These are phyloP conservation scores for Bubalus kerabau DNA, from an alignment of 2,113 vertebrate species.

Conservation along the genomic window DNA sequence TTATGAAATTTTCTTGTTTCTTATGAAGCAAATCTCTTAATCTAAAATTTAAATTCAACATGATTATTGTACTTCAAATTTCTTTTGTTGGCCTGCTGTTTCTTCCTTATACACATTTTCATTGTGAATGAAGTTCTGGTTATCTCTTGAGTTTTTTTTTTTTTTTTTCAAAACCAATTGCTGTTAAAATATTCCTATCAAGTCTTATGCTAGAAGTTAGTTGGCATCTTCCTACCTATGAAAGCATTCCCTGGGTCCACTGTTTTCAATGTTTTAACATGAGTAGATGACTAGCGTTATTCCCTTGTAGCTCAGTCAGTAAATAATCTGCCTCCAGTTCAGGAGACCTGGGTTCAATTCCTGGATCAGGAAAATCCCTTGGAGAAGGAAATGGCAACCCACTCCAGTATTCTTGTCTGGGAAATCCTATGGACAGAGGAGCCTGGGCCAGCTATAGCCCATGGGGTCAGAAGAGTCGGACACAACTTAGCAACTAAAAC, in stretches of 20 bases:
- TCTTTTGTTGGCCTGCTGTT: not conserved
- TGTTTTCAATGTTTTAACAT: not conserved
- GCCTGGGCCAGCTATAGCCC: not conserved
- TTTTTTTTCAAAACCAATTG: not conserved
- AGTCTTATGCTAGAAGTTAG: not conserved
- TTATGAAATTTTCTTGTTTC: not conserved
- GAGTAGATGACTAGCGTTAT: not conserved
- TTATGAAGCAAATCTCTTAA: not conserved
- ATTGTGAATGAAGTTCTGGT: not conserved
- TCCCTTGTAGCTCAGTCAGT: not conserved
- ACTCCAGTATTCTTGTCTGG: not conserved
- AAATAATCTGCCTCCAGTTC: not conserved
- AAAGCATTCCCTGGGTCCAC: not conserved
- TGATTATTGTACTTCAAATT: not conserved
- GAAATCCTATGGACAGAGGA: not conserved
- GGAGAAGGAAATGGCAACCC: not conserved
- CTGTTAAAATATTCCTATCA: not conserved
- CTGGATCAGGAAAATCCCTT: not conserved
- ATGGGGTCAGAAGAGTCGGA: rapidly evolving
- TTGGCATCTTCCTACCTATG: not conserved
- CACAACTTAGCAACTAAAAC: not conserved
- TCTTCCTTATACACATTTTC: not conserved
- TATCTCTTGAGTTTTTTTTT: not conserved
- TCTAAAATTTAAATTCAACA: not conserved
- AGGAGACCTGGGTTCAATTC: not conserved